Evolutionary conservation across 2,113 vertebrate genomes (phyloP).

Genomic region (Stomatorhinus ivindoensis): DNA sequence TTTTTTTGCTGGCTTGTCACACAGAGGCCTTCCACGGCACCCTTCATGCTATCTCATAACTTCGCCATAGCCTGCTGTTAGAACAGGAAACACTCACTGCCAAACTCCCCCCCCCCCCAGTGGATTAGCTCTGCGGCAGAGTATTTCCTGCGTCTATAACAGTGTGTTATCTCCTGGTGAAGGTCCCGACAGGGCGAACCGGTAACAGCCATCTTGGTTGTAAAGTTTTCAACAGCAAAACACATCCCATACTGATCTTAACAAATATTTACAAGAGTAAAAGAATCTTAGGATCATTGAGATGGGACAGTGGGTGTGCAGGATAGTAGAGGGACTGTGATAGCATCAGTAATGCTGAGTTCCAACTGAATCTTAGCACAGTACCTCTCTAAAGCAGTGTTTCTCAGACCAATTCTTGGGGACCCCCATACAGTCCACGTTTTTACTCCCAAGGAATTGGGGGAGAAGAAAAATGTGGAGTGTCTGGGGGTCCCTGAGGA

Average conservation of each 20-base stretch:
- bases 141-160: not conserved
- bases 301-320: not conserved
- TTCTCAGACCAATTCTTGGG: too few species aligned
- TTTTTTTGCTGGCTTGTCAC: not conserved
- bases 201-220: not conserved
- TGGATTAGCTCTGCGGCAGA: not conserved
- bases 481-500: too few species aligned
- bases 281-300: not conserved
- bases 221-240: not conserved
- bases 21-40: not conserved
- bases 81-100: not conserved
- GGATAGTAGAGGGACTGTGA: not conserved
- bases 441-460: too few species aligned
- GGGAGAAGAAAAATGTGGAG: too few species aligned
- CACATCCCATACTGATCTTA: not conserved
- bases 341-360: not conserved
- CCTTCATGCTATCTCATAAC: not conserved
- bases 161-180: not conserved
- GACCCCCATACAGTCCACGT: too few species aligned
- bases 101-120: not conserved
- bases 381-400: not conserved
- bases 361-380: not conserved
- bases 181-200: not conserved
- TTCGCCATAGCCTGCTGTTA: not conserved
- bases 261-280: not conserved